phyloP scores from a whole-genome alignment of 2,797 vertebrate species.

The Threskiornis aethiopicus region DNA sequence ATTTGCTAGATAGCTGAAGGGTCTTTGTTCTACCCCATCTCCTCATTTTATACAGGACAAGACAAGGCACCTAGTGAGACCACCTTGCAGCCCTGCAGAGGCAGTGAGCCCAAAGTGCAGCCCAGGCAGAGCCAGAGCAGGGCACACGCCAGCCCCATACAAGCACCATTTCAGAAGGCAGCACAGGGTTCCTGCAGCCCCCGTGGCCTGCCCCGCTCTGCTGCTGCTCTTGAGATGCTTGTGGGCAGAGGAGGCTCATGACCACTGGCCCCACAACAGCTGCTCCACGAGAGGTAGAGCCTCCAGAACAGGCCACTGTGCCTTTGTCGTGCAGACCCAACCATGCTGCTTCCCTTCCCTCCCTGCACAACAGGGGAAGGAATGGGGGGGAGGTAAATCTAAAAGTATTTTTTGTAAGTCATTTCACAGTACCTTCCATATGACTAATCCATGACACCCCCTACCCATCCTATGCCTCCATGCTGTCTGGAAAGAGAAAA shows the following conservation, averaged over 20 bases:
- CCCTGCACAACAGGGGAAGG: background rate
- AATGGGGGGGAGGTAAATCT: background rate
- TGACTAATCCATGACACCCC: background rate
- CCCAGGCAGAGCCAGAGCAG: background rate
- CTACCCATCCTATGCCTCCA: background rate
- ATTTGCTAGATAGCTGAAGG: background rate
- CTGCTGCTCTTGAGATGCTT: background rate
- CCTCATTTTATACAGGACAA: background rate
- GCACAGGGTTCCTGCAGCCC: background rate
- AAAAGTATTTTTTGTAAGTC: background rate
- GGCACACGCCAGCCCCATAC: accelerated
- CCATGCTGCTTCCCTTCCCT: background rate
- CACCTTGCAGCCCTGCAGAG: background rate
- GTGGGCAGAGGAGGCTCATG: background rate
- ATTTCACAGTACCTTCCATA: background rate
- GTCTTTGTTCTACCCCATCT: background rate
- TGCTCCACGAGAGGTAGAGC: background rate
- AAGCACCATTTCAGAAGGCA: background rate
- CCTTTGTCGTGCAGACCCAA: background rate
- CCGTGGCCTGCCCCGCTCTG: accelerated
- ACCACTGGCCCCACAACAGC: accelerated
- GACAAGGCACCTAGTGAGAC: background rate
- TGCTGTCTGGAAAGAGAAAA: background rate
- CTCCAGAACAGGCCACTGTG: background rate
- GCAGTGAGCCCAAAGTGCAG: background rate